Conservation (phyloP, 2,797 vertebrate genomes). For the Apodemus agrarius region DNA sequence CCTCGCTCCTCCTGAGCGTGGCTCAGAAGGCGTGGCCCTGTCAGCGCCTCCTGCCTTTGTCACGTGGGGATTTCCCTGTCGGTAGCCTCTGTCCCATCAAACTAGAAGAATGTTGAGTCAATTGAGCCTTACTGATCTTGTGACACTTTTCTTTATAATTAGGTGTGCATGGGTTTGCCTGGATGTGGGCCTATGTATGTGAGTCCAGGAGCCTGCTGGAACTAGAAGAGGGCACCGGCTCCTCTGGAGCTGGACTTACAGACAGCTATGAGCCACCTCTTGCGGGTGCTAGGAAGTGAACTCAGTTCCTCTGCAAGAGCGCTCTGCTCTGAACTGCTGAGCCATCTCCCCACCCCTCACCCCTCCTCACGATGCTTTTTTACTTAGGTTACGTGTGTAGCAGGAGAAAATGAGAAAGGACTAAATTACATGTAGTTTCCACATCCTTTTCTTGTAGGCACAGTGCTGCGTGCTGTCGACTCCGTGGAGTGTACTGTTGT, state of each 20-base stretch:
- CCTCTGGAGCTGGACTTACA: background rate
- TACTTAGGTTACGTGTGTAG: background rate
- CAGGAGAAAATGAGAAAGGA: background rate
- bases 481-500: background rate
- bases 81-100: background rate
- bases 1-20: background rate
- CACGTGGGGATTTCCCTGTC: background rate
- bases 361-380: background rate
- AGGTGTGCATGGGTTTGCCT: background rate
- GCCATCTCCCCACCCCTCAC: background rate
- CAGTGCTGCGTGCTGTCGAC: accelerated
- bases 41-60: background rate
- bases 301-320: background rate
- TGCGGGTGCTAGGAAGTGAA: background rate
- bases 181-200: background rate
- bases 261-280: background rate
- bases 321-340: background rate
- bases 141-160: background rate
- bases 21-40: background rate
- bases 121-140: background rate
- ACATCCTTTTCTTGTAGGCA: background rate
- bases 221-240: background rate
- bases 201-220: background rate
- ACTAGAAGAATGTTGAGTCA: background rate
- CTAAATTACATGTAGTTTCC: background rate